Evolutionary conservation across 1,140 invertebrate genomes (phyloP), one percentile per base, ranked within the genome.

Genomic region (Ostrea denselamellosa): DNA sequence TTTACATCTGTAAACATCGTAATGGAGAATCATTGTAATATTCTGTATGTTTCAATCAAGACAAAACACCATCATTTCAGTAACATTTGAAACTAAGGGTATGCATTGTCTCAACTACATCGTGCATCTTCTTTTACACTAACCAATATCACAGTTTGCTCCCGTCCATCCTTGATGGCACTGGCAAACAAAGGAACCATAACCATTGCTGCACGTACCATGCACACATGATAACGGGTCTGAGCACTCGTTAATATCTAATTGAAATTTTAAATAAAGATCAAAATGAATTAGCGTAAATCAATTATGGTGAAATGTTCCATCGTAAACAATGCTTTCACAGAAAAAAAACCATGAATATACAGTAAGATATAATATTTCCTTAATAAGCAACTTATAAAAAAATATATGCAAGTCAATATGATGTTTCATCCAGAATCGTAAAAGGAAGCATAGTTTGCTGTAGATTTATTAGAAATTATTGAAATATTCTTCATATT

Each of bases 1-100:
- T 94, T 90, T 17, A 97, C 95, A 91, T 97, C 96, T 62, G 17
- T 10, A 62, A 17, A 62, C n/a, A 34, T 44, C 5, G 34, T 2
- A 44, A 44, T 44, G 34, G 34, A 44, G 34, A 44, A 44, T 44
- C 34, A 44, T 44, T 44, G n/a, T 44, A 44, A 44, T 44, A 44
- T 44, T 44, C 5, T 44, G 34, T 5, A 44, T 44, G 5, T 5
- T 44, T 44, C 34, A 44, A 44, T 44, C 5, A 2, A 44, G 34
- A 5, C 34, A 44, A 44, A 44, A 5, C 5, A 44, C 1, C 34
- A 44, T 44, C 34, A 44, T 44, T 44, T 44, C 34, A 44, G 5
- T 44, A 44, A 44, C 5, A 44, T 44, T 44, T 44, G 34, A 44
- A 44, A 44, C 34, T 44, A 44, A 44, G 34, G 14, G 12, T 77